Conservation (phyloP, 2,888 invertebrate genomes). For the Incurvaria masculella region DNA sequence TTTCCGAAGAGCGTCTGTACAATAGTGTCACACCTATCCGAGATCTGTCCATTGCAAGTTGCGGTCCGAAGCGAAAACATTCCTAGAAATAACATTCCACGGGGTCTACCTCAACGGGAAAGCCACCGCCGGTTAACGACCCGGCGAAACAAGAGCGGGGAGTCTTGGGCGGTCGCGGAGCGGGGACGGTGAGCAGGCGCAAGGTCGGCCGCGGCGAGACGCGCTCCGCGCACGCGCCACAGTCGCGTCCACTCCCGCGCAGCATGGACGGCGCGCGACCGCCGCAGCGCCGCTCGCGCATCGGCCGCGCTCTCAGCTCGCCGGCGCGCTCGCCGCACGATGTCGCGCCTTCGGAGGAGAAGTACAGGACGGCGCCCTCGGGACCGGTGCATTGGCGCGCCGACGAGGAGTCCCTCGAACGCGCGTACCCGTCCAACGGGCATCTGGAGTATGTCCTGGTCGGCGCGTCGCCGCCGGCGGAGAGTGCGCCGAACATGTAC, state of each 20-base stretch:
- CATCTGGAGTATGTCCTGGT: constrained; percentile 77
- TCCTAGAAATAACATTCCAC: background rate
- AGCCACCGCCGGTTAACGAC: background rate
- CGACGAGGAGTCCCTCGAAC: constrained; percentile 56
- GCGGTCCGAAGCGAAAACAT: background rate
- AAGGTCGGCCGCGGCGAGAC: background rate
- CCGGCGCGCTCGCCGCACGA: constrained; percentile 22
- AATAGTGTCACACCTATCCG: background rate
- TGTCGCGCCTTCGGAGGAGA: constrained; percentile 18
- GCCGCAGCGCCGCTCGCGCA: constrained; percentile 28
- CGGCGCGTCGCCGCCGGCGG: constrained; percentile 76
- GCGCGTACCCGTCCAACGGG: constrained; percentile 63
- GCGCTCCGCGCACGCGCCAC: constrained; percentile 19
- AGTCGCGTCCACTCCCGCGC: no score
- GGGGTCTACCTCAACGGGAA: background rate
- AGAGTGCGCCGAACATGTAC: constrained; percentile 77
- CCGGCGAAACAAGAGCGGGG: background rate
- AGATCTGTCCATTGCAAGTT: background rate
- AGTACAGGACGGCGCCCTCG: constrained; percentile 26
- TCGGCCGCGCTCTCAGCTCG: constrained; percentile 28
- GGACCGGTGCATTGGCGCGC: constrained; percentile 8
- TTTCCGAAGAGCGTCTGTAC: background rate
- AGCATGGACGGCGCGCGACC: constrained; percentile 33
- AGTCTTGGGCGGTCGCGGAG: background rate
- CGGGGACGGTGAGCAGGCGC: background rate